Base-by-base conservation (phyloP, 2,888 invertebrate species). In the Idaea biselata region DNA sequence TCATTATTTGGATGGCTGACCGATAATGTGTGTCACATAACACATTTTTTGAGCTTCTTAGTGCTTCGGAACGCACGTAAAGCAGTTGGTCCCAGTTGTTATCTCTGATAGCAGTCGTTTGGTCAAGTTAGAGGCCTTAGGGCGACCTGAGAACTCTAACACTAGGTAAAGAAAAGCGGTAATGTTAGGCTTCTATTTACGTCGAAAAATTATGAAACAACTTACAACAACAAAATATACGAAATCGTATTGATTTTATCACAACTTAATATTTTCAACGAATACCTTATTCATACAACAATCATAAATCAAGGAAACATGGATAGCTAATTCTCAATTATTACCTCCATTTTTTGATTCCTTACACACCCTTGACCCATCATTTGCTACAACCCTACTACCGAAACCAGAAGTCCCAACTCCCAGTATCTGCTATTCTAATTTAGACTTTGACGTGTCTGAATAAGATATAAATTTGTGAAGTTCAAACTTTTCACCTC, bases 321-420 rank as follows among this genome's bases (percentile, higher is more conserved):
- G 44, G 44, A 44, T 14, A 14, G 7, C 6, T 56, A 56, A 56
- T 56, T 14, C 18, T 6, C 72, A 72, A 76, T 44, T 44, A 44
- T 44, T 80, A 79, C 86, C 85, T 86, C 85, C 78, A 79, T 81
- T 81, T 82, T 81, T 81, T 79, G 82, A 84, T 82, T 83, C 77
- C 77, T 79, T 76, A 74, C 83, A 84, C 86, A 89, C 83, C 88
- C 89, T 89, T 89, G 89, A 89, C 89, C 88, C 83, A 84, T 84
- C 83, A 82, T 87, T 86, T 84, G 80, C 83, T 82, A 83, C 83
- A 86, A 87, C 79, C 81, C 79, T 67, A 68, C 68, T 65, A 62
- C 64, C 56, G 59, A 63, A 63, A 66, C 63, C 60, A 61, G 69
- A 74, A 75, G 74, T 72, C 70, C 68, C 63, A 65, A 63, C 61